phyloP scores from a whole-genome alignment of 2,113 vertebrate species.

The Cebus imitator region DNA sequence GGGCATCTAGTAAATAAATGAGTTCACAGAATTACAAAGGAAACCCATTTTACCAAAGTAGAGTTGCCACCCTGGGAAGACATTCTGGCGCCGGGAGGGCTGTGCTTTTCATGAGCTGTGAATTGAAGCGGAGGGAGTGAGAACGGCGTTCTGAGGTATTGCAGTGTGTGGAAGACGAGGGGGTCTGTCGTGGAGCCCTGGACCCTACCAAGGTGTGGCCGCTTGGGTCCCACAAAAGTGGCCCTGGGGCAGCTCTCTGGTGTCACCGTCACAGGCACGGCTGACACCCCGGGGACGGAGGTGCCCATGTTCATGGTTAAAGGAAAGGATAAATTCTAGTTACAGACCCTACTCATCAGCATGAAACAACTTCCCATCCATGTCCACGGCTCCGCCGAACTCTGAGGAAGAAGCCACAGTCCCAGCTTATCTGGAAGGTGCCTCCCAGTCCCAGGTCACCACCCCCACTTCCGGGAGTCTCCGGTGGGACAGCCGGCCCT shows the following conservation, averaged over 20 bases:
- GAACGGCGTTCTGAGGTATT: accelerated
- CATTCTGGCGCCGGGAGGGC: accelerated
- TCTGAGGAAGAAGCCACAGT: neutral
- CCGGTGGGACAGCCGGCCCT: neutral
- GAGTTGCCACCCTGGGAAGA: too few species aligned
- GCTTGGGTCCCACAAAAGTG: too few species aligned
- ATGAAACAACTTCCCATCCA: neutral
- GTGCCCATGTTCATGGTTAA: neutral
- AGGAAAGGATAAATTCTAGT: neutral
- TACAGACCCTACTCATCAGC: too few species aligned
- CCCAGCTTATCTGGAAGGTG: neutral
- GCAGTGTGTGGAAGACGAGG: too few species aligned
- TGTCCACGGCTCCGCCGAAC: neutral
- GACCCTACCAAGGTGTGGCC: neutral
- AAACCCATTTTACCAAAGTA: neutral
- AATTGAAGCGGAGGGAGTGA: neutral
- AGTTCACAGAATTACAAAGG: neutral
- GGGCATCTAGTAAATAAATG: neutral
- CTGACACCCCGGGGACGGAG: neutral
- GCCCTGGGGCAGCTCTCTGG: neutral
- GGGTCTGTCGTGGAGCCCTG: neutral
- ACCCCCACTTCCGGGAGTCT: neutral
- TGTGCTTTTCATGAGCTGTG: accelerated
- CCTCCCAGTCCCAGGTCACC: neutral
- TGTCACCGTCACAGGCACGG: accelerated